These are phyloP conservation scores for Dasypus novemcinctus DNA, from an alignment of 2,113 vertebrate species.

Conservation along the genomic window DNA sequence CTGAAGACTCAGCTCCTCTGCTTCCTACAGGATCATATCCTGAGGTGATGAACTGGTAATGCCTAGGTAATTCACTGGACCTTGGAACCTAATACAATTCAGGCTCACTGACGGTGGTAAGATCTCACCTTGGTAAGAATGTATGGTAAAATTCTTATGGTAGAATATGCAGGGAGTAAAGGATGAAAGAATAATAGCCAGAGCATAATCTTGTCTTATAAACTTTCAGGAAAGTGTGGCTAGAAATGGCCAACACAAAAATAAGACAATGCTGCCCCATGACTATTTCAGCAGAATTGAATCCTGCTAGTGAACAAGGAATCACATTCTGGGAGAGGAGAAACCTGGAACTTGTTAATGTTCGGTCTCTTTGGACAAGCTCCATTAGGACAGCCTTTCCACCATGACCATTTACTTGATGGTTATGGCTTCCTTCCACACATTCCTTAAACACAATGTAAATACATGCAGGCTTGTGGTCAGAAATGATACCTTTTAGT, in stretches of 20 bases:
- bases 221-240: background rate
- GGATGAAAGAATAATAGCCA: background rate
- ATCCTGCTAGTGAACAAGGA: background rate
- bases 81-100: background rate
- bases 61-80: background rate
- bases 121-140: background rate
- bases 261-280: background rate
- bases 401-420: background rate
- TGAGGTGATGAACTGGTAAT: background rate
- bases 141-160: background rate
- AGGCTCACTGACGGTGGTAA: background rate
- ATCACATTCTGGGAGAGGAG: background rate
- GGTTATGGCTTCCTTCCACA: background rate
- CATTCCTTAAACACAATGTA: background rate
- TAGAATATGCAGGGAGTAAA: background rate
- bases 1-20: too few relatives aligned
- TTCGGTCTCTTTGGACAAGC: background rate
- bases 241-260: background rate
- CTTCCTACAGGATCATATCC: background rate
- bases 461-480: background rate
- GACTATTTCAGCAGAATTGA: background rate
- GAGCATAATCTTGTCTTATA: background rate
- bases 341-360: background rate
- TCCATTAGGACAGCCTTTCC: background rate
- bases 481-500: background rate